Evolutionary conservation across 2,888 invertebrate species (phyloP), one percentile per base, ranked within the genome.

Genomic region (Dioctria rufipes): DNA sequence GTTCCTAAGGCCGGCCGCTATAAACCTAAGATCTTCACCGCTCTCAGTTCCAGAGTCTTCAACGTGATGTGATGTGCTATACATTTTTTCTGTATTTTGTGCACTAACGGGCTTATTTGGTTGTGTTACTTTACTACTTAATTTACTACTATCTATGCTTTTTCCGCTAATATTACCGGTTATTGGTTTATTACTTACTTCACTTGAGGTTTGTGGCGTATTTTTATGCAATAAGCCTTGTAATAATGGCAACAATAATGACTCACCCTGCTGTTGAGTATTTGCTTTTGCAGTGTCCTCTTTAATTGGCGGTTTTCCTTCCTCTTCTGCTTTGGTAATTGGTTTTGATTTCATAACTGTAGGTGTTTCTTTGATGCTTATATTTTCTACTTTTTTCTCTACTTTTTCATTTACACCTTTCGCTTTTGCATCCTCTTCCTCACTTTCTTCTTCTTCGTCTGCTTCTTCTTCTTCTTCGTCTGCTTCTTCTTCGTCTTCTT

Each of bases 31-130:
- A 88, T 94, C 94, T 87, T 94, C 94, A 73, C 93, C 93, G 82
- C 93, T 93, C 87, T 93, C 93, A 42, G 92, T 92, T 81, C 93
- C 93, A 73, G 93, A 93, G 87, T 93, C 93, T 85, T 92, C 91
- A 81, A 91, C 90, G 6, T 90, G 90, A 39, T 86, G 83, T 5
- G 71, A 77, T 80, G 66, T 58, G 78, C 13, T 78, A 84, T 83
- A 83, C 67, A 83, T 83, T 79, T 83, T 83, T 80, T 84, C 85
- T 84, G 82, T 84, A 83, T 80, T n/a, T 39, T 71, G 25, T 49
- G 43, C 51, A 42, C 78, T 78, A 40, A 39, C 46, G 11, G 13
- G 39, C 40, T 54, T 63, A 9, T 51, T 81, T 84, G 69, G 79
- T 83, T 73, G 69, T 81, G 80, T 80, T 81, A 81, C 78, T 83